Percentiles rank a stretch among this genome's conserved stretches.
These are phyloP conservation scores for Schizopygopsis malacanthus DNA, from an alignment of 2,797 vertebrate species.

Conservation along the genomic window DNA sequence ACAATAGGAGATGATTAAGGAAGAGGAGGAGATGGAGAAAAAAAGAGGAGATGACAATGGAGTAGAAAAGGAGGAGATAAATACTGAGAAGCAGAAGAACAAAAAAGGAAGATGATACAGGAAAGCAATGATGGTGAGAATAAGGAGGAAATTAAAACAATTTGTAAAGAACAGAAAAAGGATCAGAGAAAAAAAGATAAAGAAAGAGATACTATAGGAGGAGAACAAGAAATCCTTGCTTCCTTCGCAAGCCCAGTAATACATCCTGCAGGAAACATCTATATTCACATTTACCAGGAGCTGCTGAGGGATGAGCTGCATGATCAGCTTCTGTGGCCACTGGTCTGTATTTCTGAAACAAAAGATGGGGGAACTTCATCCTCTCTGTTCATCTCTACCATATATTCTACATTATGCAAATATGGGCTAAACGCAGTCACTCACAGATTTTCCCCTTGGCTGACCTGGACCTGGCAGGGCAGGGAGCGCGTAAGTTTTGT, in stretches of 20 bases:
- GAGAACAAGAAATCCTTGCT: neutral
- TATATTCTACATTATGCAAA: constrained; percentile 25
- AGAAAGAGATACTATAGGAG: neutral
- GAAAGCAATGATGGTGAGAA: neutral
- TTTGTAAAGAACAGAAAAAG: neutral
- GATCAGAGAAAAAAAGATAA: neutral
- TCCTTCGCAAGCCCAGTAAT: neutral
- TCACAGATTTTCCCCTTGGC: constrained; percentile 94
- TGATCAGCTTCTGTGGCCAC: constrained; percentile 95
- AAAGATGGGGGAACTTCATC: neutral
- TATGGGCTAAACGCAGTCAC: constrained; percentile 64
- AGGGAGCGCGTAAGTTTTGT: constrained; percentile 91
- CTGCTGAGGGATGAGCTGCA: constrained; percentile 95
- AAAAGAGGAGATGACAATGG: neutral
- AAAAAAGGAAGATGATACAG: neutral
- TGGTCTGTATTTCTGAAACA: constrained; percentile 88
- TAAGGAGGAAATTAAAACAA: neutral
- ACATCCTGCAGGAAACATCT: neutral
- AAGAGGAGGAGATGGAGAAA: neutral
- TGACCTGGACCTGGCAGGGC: constrained; percentile 93
- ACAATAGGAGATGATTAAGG: neutral
- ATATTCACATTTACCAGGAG: constrained; percentile 80
- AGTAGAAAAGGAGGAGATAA: neutral
- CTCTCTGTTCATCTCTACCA: neutral
- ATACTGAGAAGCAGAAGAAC: neutral